Base-by-base conservation (phyloP, 2,113 vertebrate genomes). In the Eurystomus gularis region DNA sequence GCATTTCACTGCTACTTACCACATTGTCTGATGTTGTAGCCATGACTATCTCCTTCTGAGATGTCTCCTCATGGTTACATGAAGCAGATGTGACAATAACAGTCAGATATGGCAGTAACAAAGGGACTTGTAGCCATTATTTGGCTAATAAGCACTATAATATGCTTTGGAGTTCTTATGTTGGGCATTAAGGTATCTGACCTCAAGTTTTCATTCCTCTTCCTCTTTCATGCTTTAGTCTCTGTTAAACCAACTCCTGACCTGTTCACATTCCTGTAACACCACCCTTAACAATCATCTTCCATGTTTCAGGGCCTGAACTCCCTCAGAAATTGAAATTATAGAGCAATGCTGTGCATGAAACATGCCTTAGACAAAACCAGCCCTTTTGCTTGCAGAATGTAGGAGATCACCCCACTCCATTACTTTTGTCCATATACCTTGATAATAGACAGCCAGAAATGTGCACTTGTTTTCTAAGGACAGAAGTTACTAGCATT, bases 271-370 rank as follows among this genome's bases (percentile, higher is more conserved):
- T 6, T 7, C 18, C 3, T 28, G 5, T 23, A n/a, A 9, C 5
- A 40, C 13, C 31, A 46, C 4, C 4, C 18, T 8, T 26, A 14
- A 20, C 28, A 44, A 39, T 12, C 4, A 0, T 35, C 31, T 79
- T 90, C 31, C 21, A 9, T 5, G 52, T 40, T 83, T 66, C 37
- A 37, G 26, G n/a, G 28, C 13, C 20, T 55, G n/a, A 86, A 44
- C 3, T 37, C 24, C 35, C 5, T 58, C 58, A 69, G 58, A 87
- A 82, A 52, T 23, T 4, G 14, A 71, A 72, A 69, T 46, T 49
- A 20, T 2, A 23, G 15, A 68, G 1, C 4, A 86, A 35, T 0
- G 1, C 1, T 18, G 2, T 42, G 11, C 15, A 14, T 28, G 6
- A 71, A 72, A 69, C 4, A 12, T 19, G 12, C 44, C 17, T 55